Conservation (phyloP, 2,888 invertebrate species). For the Carterocephalus palaemon region DNA sequence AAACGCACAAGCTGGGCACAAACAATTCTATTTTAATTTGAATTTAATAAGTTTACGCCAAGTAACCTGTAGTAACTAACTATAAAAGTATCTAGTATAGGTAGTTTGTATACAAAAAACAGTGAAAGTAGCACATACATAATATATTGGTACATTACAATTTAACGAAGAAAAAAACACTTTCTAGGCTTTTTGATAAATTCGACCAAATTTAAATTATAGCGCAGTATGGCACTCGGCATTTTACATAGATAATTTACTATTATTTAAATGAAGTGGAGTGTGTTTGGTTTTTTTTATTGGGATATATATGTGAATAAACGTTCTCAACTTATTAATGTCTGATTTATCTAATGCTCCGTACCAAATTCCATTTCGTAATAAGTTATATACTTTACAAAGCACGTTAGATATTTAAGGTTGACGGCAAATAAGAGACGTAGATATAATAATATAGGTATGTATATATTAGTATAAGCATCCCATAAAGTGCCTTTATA, state of each 20-base stretch:
- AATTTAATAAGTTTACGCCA: not conserved
- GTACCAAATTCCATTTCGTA: conserved; percentile 2
- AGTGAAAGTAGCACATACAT: no score
- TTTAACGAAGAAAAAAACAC: no score
- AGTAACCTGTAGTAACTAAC: no score
- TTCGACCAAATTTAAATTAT: no score
- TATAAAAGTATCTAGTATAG: no score
- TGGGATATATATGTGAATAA: conserved; percentile 75
- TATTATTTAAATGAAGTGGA: conserved; percentile 60
- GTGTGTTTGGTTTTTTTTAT: conserved; percentile 72
- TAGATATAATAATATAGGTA: conserved; percentile 8
- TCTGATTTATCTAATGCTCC: conserved; percentile 40
- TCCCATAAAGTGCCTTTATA: conserved; percentile 1
- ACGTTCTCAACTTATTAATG: conserved; percentile 66
- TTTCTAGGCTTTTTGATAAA: no score
- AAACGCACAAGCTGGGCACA: no score
- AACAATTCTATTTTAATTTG: no score
- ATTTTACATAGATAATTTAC: conserved; percentile 48
- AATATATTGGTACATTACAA: no score
- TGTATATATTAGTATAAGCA: conserved; percentile 20
- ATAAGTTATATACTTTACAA: not conserved
- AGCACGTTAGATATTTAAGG: no score
- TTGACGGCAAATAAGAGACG: not conserved
- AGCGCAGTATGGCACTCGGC: no score
- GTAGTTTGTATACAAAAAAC: no score